Conservation (phyloP, 2,888 invertebrate genomes). For the Bursaphelenchus okinawaensis region DNA sequence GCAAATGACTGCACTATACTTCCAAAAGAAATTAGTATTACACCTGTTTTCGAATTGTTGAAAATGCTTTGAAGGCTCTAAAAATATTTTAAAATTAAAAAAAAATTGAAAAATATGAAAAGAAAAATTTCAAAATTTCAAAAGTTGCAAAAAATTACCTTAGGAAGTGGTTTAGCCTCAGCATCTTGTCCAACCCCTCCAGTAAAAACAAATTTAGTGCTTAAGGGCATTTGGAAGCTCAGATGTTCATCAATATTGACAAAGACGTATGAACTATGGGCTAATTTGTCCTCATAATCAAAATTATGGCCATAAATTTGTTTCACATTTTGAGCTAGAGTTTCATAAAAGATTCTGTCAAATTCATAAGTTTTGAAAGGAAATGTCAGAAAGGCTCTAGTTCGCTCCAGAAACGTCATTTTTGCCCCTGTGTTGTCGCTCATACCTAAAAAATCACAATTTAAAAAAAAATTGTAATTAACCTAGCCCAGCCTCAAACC, state of each 20-base stretch:
- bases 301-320: not conserved
- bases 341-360: not conserved
- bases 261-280: slow-evolving; percentile 10
- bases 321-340: too few relatives aligned
- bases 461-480: not conserved
- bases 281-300: not conserved
- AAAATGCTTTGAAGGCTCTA: not conserved
- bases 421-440: not conserved
- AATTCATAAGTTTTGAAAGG: not conserved
- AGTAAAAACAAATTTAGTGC: slow-evolving; percentile 10
- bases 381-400: not conserved
- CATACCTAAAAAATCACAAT: not conserved
- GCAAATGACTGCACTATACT: not conserved
- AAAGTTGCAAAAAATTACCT: too few relatives aligned
- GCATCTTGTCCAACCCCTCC: slow-evolving; percentile 8
- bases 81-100: not conserved
- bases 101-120: too few relatives aligned
- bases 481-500: too few relatives aligned
- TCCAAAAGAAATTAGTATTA: not conserved
- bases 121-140: too few relatives aligned
- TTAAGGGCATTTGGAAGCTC: slow-evolving; percentile 5
- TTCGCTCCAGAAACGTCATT: slow-evolving; percentile 1
- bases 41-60: not conserved
- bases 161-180: slow-evolving; percentile 57
- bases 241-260: slow-evolving; percentile 15